These are phyloP conservation scores for Cyanoramphus novaezelandiae DNA, from an alignment of 2,113 vertebrate species.

Conservation along the genomic window DNA sequence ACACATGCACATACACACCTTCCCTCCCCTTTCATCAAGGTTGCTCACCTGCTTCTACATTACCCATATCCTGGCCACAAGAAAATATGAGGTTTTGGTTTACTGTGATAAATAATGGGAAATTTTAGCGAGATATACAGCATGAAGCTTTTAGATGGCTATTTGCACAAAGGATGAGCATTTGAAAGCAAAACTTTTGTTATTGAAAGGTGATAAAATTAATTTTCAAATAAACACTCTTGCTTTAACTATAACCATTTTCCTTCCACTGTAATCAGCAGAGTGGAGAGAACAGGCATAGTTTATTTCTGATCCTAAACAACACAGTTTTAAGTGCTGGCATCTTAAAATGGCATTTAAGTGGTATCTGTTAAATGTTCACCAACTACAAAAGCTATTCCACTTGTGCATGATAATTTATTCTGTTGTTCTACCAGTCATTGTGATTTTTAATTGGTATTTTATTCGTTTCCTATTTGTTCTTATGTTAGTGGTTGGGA, in stretches of 20 bases:
- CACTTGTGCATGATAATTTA: background rate
- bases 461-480: background rate
- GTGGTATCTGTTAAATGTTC: background rate
- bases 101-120: background rate
- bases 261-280: background rate
- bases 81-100: background rate
- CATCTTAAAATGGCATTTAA: background rate
- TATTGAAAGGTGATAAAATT: background rate
- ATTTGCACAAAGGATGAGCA: background rate
- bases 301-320: background rate
- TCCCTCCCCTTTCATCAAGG: background rate
- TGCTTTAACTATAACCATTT: background rate
- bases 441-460: background rate
- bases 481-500: background rate
- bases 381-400: background rate
- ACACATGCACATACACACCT: fast-evolving
- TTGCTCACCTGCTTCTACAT: background rate
- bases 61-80: background rate
- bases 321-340: background rate
- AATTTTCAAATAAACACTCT: background rate
- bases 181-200: background rate
- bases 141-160: background rate
- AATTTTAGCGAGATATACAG: background rate
- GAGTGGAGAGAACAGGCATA: background rate
- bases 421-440: background rate